phyloP scores from a whole-genome alignment of 2,888 invertebrate genomes.

The Eurytoma californica region DNA sequence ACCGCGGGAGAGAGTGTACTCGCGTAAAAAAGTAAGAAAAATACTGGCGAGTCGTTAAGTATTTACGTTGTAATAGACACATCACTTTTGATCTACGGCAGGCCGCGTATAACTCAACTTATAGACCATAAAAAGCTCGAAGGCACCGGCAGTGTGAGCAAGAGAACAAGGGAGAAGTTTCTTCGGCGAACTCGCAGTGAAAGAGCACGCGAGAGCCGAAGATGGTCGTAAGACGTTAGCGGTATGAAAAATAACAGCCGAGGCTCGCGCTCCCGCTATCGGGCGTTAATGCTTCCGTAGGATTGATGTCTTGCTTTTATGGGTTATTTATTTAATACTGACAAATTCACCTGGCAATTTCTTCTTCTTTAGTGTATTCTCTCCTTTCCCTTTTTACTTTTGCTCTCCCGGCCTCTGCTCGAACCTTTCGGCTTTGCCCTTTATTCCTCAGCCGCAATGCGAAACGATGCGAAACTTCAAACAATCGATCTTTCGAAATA shows the following conservation, averaged over 20 bases:
- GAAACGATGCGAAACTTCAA: conserved; percentile 39
- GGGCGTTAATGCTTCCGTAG: conserved; percentile 73
- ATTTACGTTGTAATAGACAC: conserved; percentile 73
- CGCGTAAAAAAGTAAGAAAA: conserved; percentile 54
- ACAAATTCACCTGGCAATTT: conserved; percentile 69
- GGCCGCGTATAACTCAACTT: conserved; percentile 69
- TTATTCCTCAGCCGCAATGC: conserved; percentile 16
- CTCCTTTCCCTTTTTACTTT: conserved; percentile 7
- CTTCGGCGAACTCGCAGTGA: conserved; percentile 55
- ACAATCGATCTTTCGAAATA: conserved; percentile 45
- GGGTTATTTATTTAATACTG: conserved; percentile 75
- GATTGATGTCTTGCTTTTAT: conserved; percentile 74
- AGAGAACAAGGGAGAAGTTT: conserved; percentile 60
- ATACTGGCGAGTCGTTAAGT: conserved; percentile 64
- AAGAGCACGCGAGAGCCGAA: conserved; percentile 54
- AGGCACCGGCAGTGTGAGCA: conserved; percentile 55
- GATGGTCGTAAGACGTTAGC: conserved; percentile 66
- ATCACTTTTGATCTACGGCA: conserved; percentile 72
- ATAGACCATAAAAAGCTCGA: conserved; percentile 72
- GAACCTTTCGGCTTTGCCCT: conserved; percentile 7
- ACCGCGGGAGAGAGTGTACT: conserved; percentile 15
- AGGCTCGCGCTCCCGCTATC: conserved; percentile 63
- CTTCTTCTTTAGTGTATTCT: conserved; percentile 46
- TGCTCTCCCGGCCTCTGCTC: not conserved
- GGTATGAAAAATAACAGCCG: conserved; percentile 74